Percentiles rank a stretch among this genome's conserved stretches.
These are phyloP conservation scores for Solenopsis invicta DNA, from an alignment of 1,140 invertebrate genomes.

Conservation along the genomic window DNA sequence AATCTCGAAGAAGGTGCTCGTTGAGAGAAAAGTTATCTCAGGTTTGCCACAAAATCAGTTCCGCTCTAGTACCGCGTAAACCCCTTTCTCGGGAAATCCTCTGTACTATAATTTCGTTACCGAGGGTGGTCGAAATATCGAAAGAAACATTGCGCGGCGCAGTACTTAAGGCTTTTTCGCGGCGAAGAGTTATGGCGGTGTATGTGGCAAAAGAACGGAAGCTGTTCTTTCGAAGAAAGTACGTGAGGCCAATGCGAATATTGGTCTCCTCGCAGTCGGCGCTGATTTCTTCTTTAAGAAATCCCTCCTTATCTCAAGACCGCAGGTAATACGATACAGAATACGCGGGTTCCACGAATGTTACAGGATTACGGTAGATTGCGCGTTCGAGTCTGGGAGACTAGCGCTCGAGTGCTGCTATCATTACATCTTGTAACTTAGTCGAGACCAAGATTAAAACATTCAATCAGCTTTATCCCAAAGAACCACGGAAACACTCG, in stretches of 20 bases:
- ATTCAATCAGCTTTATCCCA: neutral
- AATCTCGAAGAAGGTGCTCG: neutral
- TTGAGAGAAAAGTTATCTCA: neutral
- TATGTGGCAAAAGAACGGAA: conserved; percentile 12
- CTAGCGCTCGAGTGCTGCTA: conserved; percentile 36
- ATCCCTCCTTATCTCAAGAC: conserved; percentile 59
- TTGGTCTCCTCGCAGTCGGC: conserved; percentile 49
- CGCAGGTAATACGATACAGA: conserved; percentile 64
- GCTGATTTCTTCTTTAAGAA: conserved; percentile 64
- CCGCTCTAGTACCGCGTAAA: neutral
- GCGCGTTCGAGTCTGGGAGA: conserved; percentile 21
- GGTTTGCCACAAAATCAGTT: conserved; percentile 15
- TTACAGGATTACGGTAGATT: conserved; percentile 68
- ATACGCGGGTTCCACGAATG: conserved; percentile 55
- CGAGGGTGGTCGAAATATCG: conserved; percentile 29
- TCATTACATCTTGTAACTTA: conserved; percentile 43
- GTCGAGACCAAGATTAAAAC: conserved; percentile 37
- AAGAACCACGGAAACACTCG: neutral
- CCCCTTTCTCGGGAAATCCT: neutral
- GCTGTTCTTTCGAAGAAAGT: conserved; percentile 30
- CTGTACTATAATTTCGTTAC: conserved; percentile 38
- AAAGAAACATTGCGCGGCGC: conserved; percentile 46
- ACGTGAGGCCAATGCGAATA: conserved; percentile 73
- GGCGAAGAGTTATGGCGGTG: conserved; percentile 14
- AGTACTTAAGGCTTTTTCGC: conserved; percentile 12